Conservation (phyloP, 2,113 vertebrate genomes). For the Galeopterus variegatus region DNA sequence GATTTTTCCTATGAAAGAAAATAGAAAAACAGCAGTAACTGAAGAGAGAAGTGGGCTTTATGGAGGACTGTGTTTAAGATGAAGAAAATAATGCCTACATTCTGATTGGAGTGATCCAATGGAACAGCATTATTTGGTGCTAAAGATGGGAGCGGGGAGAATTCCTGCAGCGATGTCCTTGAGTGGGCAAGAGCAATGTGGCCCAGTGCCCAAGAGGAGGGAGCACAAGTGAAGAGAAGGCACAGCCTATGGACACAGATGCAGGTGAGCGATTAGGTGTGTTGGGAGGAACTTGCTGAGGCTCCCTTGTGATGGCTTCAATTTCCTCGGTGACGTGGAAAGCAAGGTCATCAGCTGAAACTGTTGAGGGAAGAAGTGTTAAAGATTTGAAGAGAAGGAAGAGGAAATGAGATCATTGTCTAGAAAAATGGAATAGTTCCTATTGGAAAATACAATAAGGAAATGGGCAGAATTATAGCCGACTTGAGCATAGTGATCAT, state of each 20-base stretch:
- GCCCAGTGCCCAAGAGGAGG: neutral
- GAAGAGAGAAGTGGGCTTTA: neutral
- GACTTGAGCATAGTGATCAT: neutral
- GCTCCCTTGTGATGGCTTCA: neutral
- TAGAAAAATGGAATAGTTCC: neutral
- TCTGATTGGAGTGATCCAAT: neutral
- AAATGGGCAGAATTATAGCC: neutral
- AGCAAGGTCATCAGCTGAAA: neutral
- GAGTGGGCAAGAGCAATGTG: neutral
- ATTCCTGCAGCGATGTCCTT: neutral
- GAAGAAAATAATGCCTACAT: neutral
- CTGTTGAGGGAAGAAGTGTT: neutral
- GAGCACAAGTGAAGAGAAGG: neutral
- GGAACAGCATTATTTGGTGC: neutral
- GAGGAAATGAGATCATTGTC: neutral
- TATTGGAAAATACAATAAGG: neutral
- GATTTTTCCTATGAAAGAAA: neutral
- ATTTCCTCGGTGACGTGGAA: neutral
- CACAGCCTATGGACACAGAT: rapidly evolving
- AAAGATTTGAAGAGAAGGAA: neutral
- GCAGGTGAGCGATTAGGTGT: too few relatives aligned
- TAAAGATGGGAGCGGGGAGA: neutral
- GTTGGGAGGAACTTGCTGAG: neutral
- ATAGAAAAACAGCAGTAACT: neutral
- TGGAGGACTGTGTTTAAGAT: neutral